A percentile compares a stretch with the other conserved stretches of the same genome.
Evolutionary conservation across 2,888 invertebrate genomes (phyloP).

Genomic region (Watsonalla binaria): DNA sequence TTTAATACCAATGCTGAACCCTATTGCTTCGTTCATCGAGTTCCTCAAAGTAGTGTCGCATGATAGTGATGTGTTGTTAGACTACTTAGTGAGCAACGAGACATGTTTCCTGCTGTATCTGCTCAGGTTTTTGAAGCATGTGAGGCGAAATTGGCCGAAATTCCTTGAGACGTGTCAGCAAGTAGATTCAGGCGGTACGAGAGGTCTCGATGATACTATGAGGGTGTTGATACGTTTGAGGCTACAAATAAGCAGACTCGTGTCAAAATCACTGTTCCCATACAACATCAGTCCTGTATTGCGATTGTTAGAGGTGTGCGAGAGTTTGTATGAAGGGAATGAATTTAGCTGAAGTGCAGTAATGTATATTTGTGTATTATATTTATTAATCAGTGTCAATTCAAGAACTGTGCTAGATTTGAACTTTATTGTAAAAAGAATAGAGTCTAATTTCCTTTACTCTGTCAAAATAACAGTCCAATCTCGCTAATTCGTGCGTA

Average conservation of each 20-base stretch:
- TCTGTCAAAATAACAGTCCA: too few relatives aligned
- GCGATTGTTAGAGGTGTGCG: slow-evolving; percentile 89
- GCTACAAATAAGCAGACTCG: slow-evolving; percentile 88
- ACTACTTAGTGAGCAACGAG: slow-evolving; percentile 93
- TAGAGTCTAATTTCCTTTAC: too few relatives aligned
- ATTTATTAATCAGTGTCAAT: slow-evolving; percentile 9
- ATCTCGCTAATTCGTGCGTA: too few relatives aligned
- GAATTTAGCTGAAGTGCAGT: slow-evolving; percentile 82
- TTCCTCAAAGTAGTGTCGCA: slow-evolving; percentile 90
- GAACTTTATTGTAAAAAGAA: too few relatives aligned
- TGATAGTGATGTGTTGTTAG: slow-evolving; percentile 88
- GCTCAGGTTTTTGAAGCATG: slow-evolving; percentile 90
- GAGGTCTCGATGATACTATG: slow-evolving; percentile 89
- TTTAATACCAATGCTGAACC: slow-evolving; percentile 89
- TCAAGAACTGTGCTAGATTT: background rate
- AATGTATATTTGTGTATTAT: background rate
- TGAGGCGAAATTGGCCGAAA: slow-evolving; percentile 89
- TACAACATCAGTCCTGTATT: slow-evolving; percentile 94
- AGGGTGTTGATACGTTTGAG: slow-evolving; percentile 88
- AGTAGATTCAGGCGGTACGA: slow-evolving; percentile 73
- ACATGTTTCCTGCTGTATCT: slow-evolving; percentile 93
- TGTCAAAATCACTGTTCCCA: slow-evolving; percentile 90
- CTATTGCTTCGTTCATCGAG: slow-evolving; percentile 91
- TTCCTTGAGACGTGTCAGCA: slow-evolving; percentile 88
- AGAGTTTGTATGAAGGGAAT: slow-evolving; percentile 90